These are phyloP conservation scores for Anolis carolinensis DNA, from an alignment of 2,113 vertebrate species.

Conservation along the genomic window DNA sequence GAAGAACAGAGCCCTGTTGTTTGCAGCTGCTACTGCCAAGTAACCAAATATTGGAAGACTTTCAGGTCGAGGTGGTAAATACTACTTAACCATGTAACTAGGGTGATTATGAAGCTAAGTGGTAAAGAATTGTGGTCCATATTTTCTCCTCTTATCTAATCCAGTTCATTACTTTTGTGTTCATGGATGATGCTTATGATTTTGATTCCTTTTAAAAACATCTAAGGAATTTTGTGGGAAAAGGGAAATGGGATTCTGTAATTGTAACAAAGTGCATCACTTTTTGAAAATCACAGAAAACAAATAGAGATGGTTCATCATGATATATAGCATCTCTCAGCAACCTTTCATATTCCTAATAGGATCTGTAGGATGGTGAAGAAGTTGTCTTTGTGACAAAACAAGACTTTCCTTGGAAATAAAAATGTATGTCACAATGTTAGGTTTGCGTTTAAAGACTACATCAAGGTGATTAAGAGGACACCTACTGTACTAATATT, in stretches of 20 bases:
- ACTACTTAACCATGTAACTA: too few relatives aligned
- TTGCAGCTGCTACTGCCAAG: too few relatives aligned
- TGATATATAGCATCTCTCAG: background rate
- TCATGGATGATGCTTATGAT: background rate
- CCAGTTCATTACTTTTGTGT: too few relatives aligned
- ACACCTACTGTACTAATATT: background rate
- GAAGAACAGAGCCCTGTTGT: too few relatives aligned
- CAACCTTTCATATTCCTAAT: background rate
- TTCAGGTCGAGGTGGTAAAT: too few relatives aligned
- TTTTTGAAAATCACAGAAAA: background rate
- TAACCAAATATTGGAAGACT: too few relatives aligned
- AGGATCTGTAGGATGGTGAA: background rate
- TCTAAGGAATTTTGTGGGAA: background rate
- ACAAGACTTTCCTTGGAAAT: background rate
- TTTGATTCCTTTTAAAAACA: background rate
- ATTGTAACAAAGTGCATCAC: background rate
- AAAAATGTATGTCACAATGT: too few relatives aligned
- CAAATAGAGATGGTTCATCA: background rate
- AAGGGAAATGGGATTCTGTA: background rate
- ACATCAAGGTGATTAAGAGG: too few relatives aligned
- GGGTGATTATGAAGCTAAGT: too few relatives aligned
- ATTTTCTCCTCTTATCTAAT: too few relatives aligned
- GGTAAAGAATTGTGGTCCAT: too few relatives aligned
- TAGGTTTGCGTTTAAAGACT: background rate
- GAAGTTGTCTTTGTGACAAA: background rate